A percentile compares a stretch with the other conserved stretches of the same genome.
Conservation (phyloP, 2,113 vertebrate genomes). For the Verasper variegatus region DNA sequence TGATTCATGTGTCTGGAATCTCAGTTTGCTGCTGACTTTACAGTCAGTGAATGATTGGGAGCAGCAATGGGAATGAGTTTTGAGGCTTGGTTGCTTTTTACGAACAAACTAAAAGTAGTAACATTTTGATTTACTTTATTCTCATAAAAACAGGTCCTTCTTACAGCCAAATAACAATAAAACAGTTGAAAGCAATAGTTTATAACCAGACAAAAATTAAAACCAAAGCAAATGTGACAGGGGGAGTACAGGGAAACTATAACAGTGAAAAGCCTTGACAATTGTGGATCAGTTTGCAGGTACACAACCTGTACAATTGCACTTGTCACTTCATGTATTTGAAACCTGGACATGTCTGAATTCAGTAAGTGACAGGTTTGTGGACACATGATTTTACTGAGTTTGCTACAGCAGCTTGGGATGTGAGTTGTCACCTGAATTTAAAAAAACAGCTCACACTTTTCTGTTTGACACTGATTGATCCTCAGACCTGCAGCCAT, state of each 20-base stretch:
- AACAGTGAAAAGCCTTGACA: neutral
- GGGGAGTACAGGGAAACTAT: no score
- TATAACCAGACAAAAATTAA: neutral
- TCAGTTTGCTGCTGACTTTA: neutral
- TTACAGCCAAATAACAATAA: neutral
- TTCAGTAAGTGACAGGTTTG: neutral
- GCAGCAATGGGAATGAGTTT: neutral
- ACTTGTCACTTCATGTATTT: no score
- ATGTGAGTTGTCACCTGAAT: neutral
- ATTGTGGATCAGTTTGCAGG: neutral
- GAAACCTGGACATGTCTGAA: neutral
- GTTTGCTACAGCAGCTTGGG: no score
- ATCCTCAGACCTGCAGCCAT: conserved; percentile 49
- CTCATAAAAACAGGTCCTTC: neutral
- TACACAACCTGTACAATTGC: no score
- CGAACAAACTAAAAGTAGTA: neutral
- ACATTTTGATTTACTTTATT: neutral
- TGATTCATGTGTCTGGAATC: neutral
- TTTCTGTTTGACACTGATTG: conserved; percentile 13
- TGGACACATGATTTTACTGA: no score
- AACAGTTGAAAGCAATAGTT: neutral
- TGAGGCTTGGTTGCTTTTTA: neutral
- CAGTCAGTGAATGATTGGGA: neutral
- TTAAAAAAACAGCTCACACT: neutral
- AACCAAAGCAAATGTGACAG: neutral